Conservation (phyloP, 1,140 invertebrate genomes). For the Idris sp. region DNA sequence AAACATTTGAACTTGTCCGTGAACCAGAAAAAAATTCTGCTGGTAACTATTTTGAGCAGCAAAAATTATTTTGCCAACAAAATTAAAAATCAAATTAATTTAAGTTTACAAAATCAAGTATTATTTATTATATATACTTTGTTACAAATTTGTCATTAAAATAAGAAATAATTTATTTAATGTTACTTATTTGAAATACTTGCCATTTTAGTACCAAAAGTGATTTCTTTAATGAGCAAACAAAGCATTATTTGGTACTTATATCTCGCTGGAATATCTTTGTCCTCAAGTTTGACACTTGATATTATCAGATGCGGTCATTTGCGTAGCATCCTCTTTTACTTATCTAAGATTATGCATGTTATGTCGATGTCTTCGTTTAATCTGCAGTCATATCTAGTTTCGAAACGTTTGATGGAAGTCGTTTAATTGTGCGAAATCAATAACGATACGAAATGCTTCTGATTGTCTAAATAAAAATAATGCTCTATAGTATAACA, state of each 20-base stretch:
- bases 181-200: too few species aligned
- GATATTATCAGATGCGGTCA: slow-evolving; percentile 35
- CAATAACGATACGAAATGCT: slow-evolving; percentile 4
- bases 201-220: too few species aligned
- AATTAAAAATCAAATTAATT: too few species aligned
- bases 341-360: slow-evolving; percentile 32
- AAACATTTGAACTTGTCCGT: slow-evolving; percentile 68
- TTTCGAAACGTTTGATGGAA: slow-evolving; percentile 40
- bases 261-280: slow-evolving; percentile 11
- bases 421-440: slow-evolving; percentile 13
- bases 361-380: slow-evolving; percentile 38
- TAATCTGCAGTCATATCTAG: slow-evolving; percentile 42
- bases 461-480: slow-evolving; percentile 5
- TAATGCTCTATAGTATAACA: too few species aligned
- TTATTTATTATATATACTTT: too few species aligned
- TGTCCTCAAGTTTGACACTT: slow-evolving; percentile 10
- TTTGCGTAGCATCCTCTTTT: slow-evolving; percentile 37
- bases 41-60: slow-evolving; percentile 45
- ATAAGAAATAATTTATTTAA: too few species aligned
- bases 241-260: background rate
- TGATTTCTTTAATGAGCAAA: background rate
- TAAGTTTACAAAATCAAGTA: too few species aligned
- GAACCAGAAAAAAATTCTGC: slow-evolving; percentile 53
- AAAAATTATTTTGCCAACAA: slow-evolving; percentile 21
- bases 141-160: too few species aligned